Percentiles rank a stretch among this genome's conserved stretches.
Evolutionary conservation across 2,113 vertebrate species (phyloP).

Genomic region (Myotis brandtii): DNA sequence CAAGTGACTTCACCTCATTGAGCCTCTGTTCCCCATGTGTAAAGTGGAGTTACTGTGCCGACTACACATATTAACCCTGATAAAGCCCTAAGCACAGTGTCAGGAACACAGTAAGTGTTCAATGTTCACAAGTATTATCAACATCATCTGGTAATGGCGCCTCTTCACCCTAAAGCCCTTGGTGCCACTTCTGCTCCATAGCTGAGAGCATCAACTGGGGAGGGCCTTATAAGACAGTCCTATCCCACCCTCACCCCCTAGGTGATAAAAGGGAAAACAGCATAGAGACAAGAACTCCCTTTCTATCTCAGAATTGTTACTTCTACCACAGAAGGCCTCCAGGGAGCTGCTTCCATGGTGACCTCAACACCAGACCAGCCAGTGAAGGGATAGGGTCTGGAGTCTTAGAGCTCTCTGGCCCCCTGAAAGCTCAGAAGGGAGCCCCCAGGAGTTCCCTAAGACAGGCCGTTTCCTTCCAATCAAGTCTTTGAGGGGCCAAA

Average conservation of each 20-base stretch:
- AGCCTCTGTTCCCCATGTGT: background rate
- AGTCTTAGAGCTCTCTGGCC: background rate
- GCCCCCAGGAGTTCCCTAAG: background rate
- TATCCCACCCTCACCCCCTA: background rate
- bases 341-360: background rate
- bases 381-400: background rate
- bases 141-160: background rate
- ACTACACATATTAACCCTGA: background rate
- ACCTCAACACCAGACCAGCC: background rate
- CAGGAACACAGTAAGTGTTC: background rate
- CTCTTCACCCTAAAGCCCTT: background rate
- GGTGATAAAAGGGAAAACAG: background rate
- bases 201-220: background rate
- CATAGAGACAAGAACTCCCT: background rate
- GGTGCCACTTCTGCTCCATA: background rate
- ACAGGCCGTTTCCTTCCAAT: conserved; percentile 26
- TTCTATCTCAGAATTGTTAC: background rate
- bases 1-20: background rate
- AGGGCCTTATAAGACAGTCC: background rate
- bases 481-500: background rate
- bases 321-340: background rate
- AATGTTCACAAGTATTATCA: background rate
- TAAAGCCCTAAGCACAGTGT: background rate
- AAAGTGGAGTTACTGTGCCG: background rate
- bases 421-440: background rate